Evolutionary conservation across 2,888 invertebrate genomes (phyloP), one percentile per base, ranked within the genome.

Genomic region (Frankliniella fusca): DNA sequence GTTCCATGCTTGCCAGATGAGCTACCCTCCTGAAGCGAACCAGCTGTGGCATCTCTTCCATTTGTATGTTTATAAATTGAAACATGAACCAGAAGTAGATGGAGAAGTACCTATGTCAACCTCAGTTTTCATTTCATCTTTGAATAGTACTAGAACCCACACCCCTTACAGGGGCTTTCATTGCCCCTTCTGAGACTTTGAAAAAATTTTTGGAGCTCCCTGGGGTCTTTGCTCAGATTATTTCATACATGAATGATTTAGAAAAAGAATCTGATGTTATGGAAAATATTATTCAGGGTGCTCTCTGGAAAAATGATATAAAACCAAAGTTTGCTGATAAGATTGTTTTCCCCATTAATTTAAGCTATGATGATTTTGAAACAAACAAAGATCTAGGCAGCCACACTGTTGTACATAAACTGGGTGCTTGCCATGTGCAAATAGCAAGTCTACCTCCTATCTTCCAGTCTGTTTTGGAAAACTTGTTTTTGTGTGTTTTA

Each of bases 91-190:
- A 65, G 65, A 10, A 10, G 7, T 65, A 7, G 65, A 65, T 10
- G 65, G 65, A 20, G 65, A 65, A 65, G 65, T 65, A 65, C 65
- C 65, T 20, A 65, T 65, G 65, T 10, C 65, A 65, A 65, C 50
- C 50, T 50, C 65, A 65, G 65, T 20, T 20, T 65, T 65, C 65
- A 65, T 65, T 65, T 10, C 65, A 65, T 15, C 11, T 10, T 20
- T 65, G 11, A 20, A 20, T 65, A 15, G 20, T 20, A 18, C 15
- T 65, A 18, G 65, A 65, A 20, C 65, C 65, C 11, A 20, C 20
- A 20, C 20, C 50, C 20, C 65, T 65, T 7, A 65, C 65, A 18
- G 65, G 65, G 11, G 11, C 65, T 65, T 65, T 65, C 20, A 65
- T 65, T 65, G 11, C 65, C 20, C 20, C 65, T 7, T 20, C 15